These are phyloP conservation scores for Trypoxylus dichotomus DNA, from an alignment of 1,140 invertebrate genomes.

Conservation along the genomic window DNA sequence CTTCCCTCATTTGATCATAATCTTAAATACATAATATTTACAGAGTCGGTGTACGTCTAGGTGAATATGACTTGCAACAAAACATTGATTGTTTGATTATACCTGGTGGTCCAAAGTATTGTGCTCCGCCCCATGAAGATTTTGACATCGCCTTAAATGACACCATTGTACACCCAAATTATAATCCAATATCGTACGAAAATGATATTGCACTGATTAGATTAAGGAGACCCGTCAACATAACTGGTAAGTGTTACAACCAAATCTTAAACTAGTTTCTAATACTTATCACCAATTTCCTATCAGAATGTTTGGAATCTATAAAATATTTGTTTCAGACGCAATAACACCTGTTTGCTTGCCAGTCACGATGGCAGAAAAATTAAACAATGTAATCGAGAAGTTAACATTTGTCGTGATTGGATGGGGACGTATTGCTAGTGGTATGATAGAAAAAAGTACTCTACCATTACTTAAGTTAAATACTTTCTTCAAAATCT, in stretches of 20 bases:
- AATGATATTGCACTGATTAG: slow-evolving; percentile 69
- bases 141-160: slow-evolving; percentile 53
- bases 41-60: slow-evolving; percentile 61
- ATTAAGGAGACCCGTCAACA: slow-evolving; percentile 46
- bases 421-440: not conserved
- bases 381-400: not conserved
- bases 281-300: too few species aligned
- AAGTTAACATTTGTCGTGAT: not conserved
- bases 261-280: not conserved
- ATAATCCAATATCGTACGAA: slow-evolving; percentile 51
- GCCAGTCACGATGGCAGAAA: not conserved
- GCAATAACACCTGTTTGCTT: slow-evolving; percentile 9
- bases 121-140: slow-evolving; percentile 63
- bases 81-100: slow-evolving; percentile 62
- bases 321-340: slow-evolving; percentile 19
- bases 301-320: too few species aligned
- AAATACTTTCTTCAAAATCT: slow-evolving; percentile 3
- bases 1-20: not conserved
- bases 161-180: slow-evolving; percentile 60
- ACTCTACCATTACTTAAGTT: not conserved
- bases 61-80: slow-evolving; percentile 62
- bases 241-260: not conserved
- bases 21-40: slow-evolving; percentile 33
- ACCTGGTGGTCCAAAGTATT: slow-evolving; percentile 49
- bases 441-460: not conserved